Evolutionary conservation across 1,140 invertebrate species (phyloP).

Genomic region (Chironomus striatipennis): DNA sequence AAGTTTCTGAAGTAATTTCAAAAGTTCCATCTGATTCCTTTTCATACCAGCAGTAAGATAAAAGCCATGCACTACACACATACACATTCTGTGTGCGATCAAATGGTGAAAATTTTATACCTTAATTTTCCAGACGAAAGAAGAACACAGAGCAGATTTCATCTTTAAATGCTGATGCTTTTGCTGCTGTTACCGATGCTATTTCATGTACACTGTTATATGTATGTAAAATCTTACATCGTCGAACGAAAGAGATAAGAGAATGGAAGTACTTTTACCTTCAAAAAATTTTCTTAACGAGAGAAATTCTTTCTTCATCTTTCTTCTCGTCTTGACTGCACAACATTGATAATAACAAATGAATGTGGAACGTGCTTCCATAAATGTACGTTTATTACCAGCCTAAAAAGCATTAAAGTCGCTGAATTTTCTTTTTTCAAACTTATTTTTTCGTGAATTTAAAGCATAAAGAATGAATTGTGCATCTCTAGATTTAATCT

Average conservation of each 20-base stretch:
- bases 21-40: neutral
- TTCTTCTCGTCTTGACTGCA: too few species aligned
- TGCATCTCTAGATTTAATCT: too few species aligned
- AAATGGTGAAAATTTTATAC: constrained; percentile 14
- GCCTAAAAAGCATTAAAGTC: too few species aligned
- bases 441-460: too few species aligned
- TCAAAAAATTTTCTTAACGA: neutral
- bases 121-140: neutral
- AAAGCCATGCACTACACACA: too few species aligned
- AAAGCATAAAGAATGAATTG: too few species aligned
- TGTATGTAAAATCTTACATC: too few species aligned
- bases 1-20: neutral
- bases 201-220: too few species aligned
- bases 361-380: constrained; percentile 5
- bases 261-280: neutral
- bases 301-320: neutral
- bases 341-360: constrained; percentile 6
- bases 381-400: neutral
- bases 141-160: neutral
- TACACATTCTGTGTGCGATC: neutral
- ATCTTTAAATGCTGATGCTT: neutral
- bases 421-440: too few species aligned
- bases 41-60: neutral
- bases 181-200: too few species aligned
- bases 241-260: neutral